Base-by-base conservation (phyloP, 2,888 invertebrate species). In the Neelides folsomi region DNA sequence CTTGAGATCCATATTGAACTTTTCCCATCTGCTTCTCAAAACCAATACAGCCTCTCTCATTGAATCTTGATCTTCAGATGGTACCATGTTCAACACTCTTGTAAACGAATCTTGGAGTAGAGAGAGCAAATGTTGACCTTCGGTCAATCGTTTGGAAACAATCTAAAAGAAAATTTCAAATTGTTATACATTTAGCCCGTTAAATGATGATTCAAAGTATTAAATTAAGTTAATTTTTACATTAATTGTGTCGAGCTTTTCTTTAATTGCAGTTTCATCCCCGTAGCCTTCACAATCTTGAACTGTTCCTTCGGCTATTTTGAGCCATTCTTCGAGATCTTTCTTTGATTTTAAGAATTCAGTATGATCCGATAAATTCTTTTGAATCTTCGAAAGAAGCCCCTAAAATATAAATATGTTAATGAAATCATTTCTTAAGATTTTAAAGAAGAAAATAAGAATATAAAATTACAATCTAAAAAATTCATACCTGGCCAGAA, bases 341-440 rank as follows among this genome's bases (percentile, higher is more conserved):
- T 81, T 78, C 67, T 88, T 87, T 15, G 86, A 86, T 65, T 86
- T 86, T 7, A 87, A 76, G 70, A 92, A 90, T 68, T 92, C 89
- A 0, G 86, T 87, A 67, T 90, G 89, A 69, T 92, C 90, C 0
- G 86, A 84, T 0, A 93, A 73, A 69, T 86, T 88, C 73, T 89
- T 88, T 68, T 93, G 89, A 10, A 90, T 82, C 67, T 83, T 84
- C 1, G 86, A 82, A 16, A 89, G 83, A 39, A 88, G 73, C 53
- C 79, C 68, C 65, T 69, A 39, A 50, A 16, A 12, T 36, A 13
- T 13, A 18, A 13, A 19, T 44, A n/a, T 44, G 20, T 19, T 15
- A 44, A 44, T 8, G 13, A 44, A 10, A 44, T 19, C 44, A 44
- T 18, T 9, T 18, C 15, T 19, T 9, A 9, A 18, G 13, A 10